These are phyloP conservation scores for Peromyscus melanophrys DNA, from an alignment of 2,797 vertebrate species.

Conservation along the genomic window DNA sequence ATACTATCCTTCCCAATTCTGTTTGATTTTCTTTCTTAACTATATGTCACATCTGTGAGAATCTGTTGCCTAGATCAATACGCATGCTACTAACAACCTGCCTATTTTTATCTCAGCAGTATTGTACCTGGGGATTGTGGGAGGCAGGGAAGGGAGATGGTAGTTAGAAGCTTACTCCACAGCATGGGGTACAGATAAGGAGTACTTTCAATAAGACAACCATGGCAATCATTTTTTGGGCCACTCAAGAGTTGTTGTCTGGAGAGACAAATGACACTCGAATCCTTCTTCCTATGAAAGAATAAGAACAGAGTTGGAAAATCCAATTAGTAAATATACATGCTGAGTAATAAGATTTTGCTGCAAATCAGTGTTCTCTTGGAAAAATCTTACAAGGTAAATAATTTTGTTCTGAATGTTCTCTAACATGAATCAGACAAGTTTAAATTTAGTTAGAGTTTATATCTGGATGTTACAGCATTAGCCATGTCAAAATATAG, in stretches of 20 bases:
- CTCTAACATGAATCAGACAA: background rate
- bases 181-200: background rate
- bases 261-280: constrained; percentile 18
- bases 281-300: background rate
- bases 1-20: constrained; percentile 46
- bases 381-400: constrained; percentile 48
- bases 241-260: background rate
- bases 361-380: background rate
- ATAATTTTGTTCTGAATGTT: background rate
- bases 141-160: background rate
- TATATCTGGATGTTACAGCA: background rate
- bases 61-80: background rate
- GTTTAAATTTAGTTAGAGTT: constrained; percentile 33
- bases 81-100: background rate
- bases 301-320: background rate
- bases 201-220: background rate
- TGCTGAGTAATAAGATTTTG: background rate
- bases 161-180: background rate
- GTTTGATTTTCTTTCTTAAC: constrained; percentile 56
- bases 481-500: background rate
- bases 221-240: background rate
- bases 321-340: background rate
- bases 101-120: constrained; percentile 1
- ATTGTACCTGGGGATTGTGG: background rate
- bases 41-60: background rate